Evolutionary conservation across 1,140 invertebrate species (phyloP).

Genomic region (Dufourea novaeangliae): DNA sequence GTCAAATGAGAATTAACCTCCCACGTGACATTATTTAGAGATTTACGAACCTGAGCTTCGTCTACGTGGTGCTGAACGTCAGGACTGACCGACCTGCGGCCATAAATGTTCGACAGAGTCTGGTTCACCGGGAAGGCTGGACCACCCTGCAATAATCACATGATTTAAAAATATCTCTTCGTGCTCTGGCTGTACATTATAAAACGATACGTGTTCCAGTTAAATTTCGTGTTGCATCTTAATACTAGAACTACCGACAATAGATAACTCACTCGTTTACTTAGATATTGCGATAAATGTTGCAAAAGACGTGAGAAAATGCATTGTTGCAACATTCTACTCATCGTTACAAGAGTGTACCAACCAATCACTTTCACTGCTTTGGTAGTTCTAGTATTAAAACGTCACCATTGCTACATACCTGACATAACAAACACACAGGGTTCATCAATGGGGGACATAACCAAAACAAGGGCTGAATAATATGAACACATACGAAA

Average conservation of each 20-base stretch:
- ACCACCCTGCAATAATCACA: constrained; percentile 74
- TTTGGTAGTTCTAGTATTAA: too few species aligned
- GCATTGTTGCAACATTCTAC: too few species aligned
- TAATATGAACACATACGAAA: too few species aligned
- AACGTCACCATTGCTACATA: too few species aligned
- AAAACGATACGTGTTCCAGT: constrained; percentile 30
- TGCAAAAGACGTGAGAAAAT: too few species aligned
- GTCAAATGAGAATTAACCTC: neutral
- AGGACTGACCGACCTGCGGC: constrained; percentile 76
- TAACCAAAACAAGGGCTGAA: too few species aligned
- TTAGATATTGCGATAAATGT: too few species aligned
- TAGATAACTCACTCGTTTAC: too few species aligned
- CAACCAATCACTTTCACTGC: too few species aligned
- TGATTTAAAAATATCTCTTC: constrained; percentile 51
- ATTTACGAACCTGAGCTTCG: constrained; percentile 76
- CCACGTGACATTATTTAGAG: constrained; percentile 36
- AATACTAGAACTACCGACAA: neutral
- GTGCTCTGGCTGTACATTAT: neutral
- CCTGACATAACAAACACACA: too few species aligned
- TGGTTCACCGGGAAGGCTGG: constrained; percentile 76
- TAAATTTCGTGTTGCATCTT: neutral
- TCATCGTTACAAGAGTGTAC: too few species aligned
- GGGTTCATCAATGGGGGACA: too few species aligned
- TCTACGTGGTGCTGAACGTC: constrained; percentile 73
- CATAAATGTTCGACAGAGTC: constrained; percentile 79